Base-by-base conservation (phyloP, 2,888 invertebrate genomes). In the Ashinkailepas kermadecensis region DNA sequence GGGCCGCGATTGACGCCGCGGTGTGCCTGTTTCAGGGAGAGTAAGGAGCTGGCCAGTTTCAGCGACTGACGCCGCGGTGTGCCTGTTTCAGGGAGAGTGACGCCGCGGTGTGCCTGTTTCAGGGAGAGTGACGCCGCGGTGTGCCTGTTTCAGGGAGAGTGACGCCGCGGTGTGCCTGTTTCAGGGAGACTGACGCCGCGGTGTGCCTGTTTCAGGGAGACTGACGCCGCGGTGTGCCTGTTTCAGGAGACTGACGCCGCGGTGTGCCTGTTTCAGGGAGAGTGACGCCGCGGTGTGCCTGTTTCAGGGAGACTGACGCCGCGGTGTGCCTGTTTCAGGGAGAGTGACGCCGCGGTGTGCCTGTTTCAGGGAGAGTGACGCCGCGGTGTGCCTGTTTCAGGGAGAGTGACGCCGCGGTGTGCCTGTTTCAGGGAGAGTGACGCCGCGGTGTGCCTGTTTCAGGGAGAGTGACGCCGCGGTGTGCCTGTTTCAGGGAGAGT, bases 1-100 rank as follows among this genome's bases (percentile, higher is more conserved):
- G 39, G 39, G 39, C 2, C 39, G 39, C 39, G 39, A 39, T 4
- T 39, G 39, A 39, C 39, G 39, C 39, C 39, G 39, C 39, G 39
- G 2, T 4, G n/a, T n/a, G n/a, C n/a, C n/a, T 92, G 92, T 82
- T 93, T 93, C 1, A 90, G 95, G 85, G 97, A 96, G 88, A 95
- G 95, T 85, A 95, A 96, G 87, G 97, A 97, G 88, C 89, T 97
- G 83, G 96, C 96, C 0, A 95, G 95, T 85, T 96, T 96, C 88
- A 95, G 95, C 82, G 96, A 96, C 87, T n/a, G n/a, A n/a, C n/a
- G n/a, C n/a, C n/a, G n/a, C n/a, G n/a, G n/a, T n/a, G n/a, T n/a
- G n/a, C n/a, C n/a, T n/a, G 58, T 13, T 13, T 58, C 58, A 58
- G 58, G 58, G 58, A 58, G 13, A 13, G 65, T 13, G 65, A 65